Evolutionary conservation across 2,113 vertebrate genomes (phyloP), one percentile per base, ranked within the genome.

Genomic region (Heloderma charlesbogerti): DNA sequence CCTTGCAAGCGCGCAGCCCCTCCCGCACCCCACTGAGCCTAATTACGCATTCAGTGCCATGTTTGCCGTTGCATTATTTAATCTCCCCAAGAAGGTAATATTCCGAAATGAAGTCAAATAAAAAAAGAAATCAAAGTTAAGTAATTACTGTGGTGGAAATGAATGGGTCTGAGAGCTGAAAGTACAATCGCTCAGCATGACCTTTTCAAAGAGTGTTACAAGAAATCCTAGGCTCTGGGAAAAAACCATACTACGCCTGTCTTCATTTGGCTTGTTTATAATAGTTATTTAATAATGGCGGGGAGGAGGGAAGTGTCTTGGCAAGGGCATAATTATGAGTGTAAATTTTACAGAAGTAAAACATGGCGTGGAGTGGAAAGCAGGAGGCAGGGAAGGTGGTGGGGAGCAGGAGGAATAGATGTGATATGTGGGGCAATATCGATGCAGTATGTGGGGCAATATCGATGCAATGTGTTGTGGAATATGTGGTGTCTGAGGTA

Each of bases 41-140:
- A 66, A 90, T 90, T 77, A 66, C 25, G 15, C 27, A 75, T 75
- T 82, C 90, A 45, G 34, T n/a, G 86, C 66, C 89, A 3, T 20
- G 77, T 94, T 63, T 88, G 74, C 31, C 57, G 1, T 45, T 79
- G 60, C 3, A 40, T 72, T 20, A 71, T 63, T 85, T 83, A 88
- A 34, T 45, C 51, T 88, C 88, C 43, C 77, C 40, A 51, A 91
- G 88, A 90, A 0, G 48, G 16, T 31, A 89, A 84, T 78, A 7
- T 90, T 79, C 90, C 31, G 66, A 93, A 94, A 37, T 22, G 82
- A 86, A 43, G 67, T 84, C 67, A 16, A 0, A 67, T 71, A 71
- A 84, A 85, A 75, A 88, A 77, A 84, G 74, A 89, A 92, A 75
- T 84, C 67, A 74, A 86, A 75, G 34, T 71, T 79, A 87, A 84